Conservation (phyloP, 2,888 invertebrate genomes). For the Ligdia adustata region DNA sequence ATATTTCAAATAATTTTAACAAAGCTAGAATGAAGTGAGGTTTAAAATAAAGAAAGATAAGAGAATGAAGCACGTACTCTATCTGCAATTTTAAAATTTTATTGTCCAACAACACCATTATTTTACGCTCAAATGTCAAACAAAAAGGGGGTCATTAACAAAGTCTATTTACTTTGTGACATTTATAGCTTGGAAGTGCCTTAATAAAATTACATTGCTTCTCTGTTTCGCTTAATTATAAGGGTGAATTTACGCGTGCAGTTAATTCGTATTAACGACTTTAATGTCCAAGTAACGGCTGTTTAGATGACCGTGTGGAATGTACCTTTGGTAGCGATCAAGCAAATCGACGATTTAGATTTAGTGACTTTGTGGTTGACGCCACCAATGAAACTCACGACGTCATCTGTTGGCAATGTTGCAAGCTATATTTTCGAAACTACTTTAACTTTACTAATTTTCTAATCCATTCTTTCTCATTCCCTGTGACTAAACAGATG, state of each 20-base stretch:
- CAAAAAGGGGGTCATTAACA: constrained; percentile 47
- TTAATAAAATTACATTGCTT: constrained; percentile 58
- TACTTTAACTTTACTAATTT: too few relatives aligned
- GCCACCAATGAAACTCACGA: background rate
- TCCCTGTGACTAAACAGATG: background rate
- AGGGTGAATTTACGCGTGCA: constrained; percentile 42
- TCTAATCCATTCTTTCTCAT: too few relatives aligned
- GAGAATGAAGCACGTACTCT: background rate
- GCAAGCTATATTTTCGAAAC: too few relatives aligned
- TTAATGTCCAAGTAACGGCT: constrained; percentile 45
- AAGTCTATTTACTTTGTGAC: constrained; percentile 50
- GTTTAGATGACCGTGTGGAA: constrained; percentile 43
- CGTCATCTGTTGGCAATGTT: too few relatives aligned
- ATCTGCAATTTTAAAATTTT: constrained; percentile 6
- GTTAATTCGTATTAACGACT: constrained; percentile 52
- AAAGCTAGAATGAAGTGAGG: too few relatives aligned
- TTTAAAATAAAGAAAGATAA: too few relatives aligned
- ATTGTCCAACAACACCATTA: constrained; percentile 7
- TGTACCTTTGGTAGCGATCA: constrained; percentile 21
- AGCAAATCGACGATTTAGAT: constrained; percentile 19
- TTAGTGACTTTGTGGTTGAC: constrained; percentile 4
- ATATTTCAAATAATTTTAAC: too few relatives aligned
- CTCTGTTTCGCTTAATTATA: constrained; percentile 51
- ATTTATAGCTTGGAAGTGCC: constrained; percentile 51
- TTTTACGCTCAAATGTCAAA: constrained; percentile 24